phyloP scores from a whole-genome alignment of 2,888 invertebrate species.

The Phrixothrix hirtus region DNA sequence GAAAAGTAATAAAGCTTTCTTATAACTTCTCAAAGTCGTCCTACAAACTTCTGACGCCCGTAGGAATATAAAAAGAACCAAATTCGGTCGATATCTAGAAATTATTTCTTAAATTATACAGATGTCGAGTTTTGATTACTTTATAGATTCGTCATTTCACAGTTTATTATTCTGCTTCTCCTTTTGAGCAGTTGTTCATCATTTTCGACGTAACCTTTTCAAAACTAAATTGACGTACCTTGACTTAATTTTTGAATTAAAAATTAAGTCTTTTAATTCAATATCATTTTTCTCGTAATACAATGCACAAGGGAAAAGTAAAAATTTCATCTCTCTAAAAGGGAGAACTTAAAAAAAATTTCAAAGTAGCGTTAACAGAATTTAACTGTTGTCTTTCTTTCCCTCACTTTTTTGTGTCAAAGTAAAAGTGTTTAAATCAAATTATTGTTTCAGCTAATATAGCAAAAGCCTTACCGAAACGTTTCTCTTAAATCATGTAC shows the following conservation, averaged over 20 bases:
- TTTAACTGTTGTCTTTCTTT: no score
- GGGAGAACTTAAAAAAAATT: no score
- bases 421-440: no score
- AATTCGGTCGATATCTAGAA: slow-evolving; percentile 40
- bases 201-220: neutral
- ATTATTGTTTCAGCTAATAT: no score
- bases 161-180: slow-evolving; percentile 21
- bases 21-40: slow-evolving; percentile 42
- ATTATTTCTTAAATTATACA: slow-evolving; percentile 46
- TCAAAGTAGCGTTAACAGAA: no score
- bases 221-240: neutral
- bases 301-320: no score
- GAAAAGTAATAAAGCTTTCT: slow-evolving; percentile 46
- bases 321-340: no score
- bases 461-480: no score
- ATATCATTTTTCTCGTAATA: no score
- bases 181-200: slow-evolving; percentile 14
- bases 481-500: no score
- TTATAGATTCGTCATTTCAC: slow-evolving; percentile 38
- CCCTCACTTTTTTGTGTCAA: no score
- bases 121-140: slow-evolving; percentile 42
- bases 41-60: slow-evolving; percentile 37
- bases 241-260: neutral
- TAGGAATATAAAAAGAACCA: slow-evolving; percentile 38
- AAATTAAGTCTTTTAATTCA: no score